Base-by-base conservation (phyloP, 2,888 invertebrate genomes). In the Norana najaformis region DNA sequence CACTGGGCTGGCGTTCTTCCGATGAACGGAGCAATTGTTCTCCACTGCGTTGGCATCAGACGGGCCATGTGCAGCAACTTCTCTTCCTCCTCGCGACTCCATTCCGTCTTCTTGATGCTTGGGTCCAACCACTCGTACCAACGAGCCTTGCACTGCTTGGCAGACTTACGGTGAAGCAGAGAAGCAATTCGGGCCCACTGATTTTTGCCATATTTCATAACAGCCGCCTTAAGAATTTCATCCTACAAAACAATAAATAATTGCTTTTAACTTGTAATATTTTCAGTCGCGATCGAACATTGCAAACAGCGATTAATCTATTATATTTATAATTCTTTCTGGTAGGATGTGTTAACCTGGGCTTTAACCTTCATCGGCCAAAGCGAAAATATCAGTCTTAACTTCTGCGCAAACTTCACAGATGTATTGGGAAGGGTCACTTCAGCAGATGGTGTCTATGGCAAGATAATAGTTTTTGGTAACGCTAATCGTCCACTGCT, bases 131-230 rank as follows among this genome's bases (percentile, higher is more conserved):
- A 99, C 94, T 99, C 99, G 95, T 98, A 99, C 99, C 99, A 99
- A 93, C 99, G 96, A 35, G 99, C 98, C 95, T 99, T 99, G 95
- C 99, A 99, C 95, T 99, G 99, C 95, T 99, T 99, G 0, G 99
- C 99, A 0, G 99, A 99, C 95, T 99, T 99, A 93, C 99, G 96
- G 95, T 99, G 99, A 47, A 99, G 96, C 91, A 99, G 95, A 0
- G 99, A 99, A 39, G 99, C 99, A 95, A 99, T 99, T 94, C 99
- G 97, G 90, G 98, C 98, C 99, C 99, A 99, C 95, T 99, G 99
- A 95, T 99, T 99, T 96, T 99, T 99, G 93, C 99, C 99, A 97
- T 99, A 99, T 97, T 99, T 99, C 99, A 99, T 99, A 91, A 99
- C 99, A 95, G 99, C 99, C 91, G 99, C 99, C 96, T 99, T 99